Evolutionary conservation across 2,797 vertebrate species (phyloP).

Genomic region (Rhinoraja longicauda): DNA sequence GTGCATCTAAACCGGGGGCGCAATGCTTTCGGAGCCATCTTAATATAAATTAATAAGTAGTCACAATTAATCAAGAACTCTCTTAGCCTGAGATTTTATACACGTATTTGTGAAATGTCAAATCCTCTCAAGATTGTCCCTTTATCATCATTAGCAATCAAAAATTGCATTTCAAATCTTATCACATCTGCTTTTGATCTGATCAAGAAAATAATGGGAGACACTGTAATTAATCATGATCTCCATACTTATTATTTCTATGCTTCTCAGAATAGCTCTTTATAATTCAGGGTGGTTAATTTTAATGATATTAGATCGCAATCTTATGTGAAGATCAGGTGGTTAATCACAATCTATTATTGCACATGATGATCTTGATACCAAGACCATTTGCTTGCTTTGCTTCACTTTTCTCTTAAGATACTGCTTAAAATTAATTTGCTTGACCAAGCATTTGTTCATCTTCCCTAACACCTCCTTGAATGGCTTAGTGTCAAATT

Average conservation of each 20-base stretch:
- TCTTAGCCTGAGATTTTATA: not conserved
- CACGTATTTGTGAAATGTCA: not conserved
- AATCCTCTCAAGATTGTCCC: not conserved
- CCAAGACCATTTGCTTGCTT: not conserved
- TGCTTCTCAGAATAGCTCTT: not conserved
- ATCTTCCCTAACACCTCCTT: not conserved
- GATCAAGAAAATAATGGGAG: not conserved
- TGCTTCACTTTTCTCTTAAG: not conserved
- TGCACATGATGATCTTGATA: not conserved
- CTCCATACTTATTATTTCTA: not conserved
- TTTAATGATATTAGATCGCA: not conserved
- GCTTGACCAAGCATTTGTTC: too few relatives aligned
- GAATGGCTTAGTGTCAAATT: not conserved
- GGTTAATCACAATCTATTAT: not conserved
- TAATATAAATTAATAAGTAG: conserved; percentile 9
- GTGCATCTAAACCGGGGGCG: not conserved
- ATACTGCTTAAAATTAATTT: not conserved
- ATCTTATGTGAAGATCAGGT: not conserved
- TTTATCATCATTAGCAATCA: not conserved
- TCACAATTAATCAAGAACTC: conserved; percentile 5
- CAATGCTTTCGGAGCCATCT: not conserved
- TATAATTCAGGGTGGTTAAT: not conserved
- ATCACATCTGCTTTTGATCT: not conserved
- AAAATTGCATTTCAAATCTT: conserved; percentile 1
- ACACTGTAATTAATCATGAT: not conserved